phyloP scores from a whole-genome alignment of 2,888 invertebrate species.

The Hemithea aestivaria region DNA sequence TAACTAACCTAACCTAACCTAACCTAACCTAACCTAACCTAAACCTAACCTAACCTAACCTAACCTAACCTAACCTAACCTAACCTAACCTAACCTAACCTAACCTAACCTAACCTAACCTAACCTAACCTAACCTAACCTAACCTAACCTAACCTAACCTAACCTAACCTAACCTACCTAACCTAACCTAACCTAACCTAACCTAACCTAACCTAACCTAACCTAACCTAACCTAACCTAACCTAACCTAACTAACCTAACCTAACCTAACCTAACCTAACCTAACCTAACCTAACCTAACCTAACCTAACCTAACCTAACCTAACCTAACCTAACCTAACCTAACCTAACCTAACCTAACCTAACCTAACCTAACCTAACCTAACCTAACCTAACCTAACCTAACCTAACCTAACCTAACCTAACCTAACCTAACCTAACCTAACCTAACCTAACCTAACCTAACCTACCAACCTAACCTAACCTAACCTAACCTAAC shows the following conservation, averaged over 20 bases:
- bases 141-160: conserved; percentile 20
- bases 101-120: conserved; percentile 17
- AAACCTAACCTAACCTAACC: conserved; percentile 25
- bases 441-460: conserved; percentile 12
- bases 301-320: conserved; percentile 16
- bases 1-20: conserved; percentile 25
- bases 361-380: conserved; percentile 11
- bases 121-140: conserved; percentile 17
- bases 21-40: conserved; percentile 24
- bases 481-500: conserved; percentile 5
- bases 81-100: conserved; percentile 21
- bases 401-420: conserved; percentile 11
- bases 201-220: conserved; percentile 17
- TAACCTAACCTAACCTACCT: conserved; percentile 20
- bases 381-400: conserved; percentile 12
- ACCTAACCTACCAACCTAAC: conserved; percentile 10
- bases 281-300: conserved; percentile 16
- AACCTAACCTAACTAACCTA: conserved; percentile 17
- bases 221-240: conserved; percentile 17
- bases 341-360: conserved; percentile 11
- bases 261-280: conserved; percentile 17
- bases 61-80: conserved; percentile 25
- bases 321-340: conserved; percentile 15
- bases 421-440: conserved; percentile 7
- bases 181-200: conserved; percentile 20